Base-by-base conservation (phyloP, 2,888 invertebrate species). In the Silvanus unidentatus region DNA sequence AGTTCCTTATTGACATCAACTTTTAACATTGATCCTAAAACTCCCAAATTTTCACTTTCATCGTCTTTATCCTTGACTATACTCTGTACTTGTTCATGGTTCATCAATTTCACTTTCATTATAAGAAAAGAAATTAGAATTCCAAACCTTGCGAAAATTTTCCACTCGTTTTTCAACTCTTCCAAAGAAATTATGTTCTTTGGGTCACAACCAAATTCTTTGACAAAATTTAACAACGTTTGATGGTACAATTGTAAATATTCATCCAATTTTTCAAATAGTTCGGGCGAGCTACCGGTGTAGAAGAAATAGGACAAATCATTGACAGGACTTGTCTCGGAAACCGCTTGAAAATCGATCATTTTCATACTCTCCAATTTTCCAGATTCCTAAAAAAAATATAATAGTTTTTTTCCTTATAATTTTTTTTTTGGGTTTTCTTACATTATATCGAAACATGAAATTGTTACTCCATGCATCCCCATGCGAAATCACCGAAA, bases 231-330 rank as follows among this genome's bases (percentile, higher is more conserved):
- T 2, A 54, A 53, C n/a, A 64, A 42, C 2, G 58, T 53, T 16
- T 57, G 43, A 42, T 64, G 45, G 45, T 64, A 64, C 15, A 48
- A 43, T n/a, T 51, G 38, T 2, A 64, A 28, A 6, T 59, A 38
- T 2, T 53, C 42, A 10, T 63, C 52, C 15, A 47, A 59, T 15
- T 58, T 42, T 36, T 53, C 39, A 4, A 60, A 48, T 13, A 55
- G 42, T 15, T 59, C 51, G 4, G 48, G 50, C 2, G 52, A 42
- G 38, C 52, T 47, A 29, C 58, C 58, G 11, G 55, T 54, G 38
- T 57, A 62, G 6, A 64, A 29, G 39, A 56, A 39, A 39, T 63
- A 63, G 2, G 54, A 40, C 34, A 64, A 42, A 43, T 64, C 64
- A 32, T 47, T 39, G n/a, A 47, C 58, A 1, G 54, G 54, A 22